phyloP scores from a whole-genome alignment of 1,140 invertebrate genomes.

The Heliconius hermathena region DNA sequence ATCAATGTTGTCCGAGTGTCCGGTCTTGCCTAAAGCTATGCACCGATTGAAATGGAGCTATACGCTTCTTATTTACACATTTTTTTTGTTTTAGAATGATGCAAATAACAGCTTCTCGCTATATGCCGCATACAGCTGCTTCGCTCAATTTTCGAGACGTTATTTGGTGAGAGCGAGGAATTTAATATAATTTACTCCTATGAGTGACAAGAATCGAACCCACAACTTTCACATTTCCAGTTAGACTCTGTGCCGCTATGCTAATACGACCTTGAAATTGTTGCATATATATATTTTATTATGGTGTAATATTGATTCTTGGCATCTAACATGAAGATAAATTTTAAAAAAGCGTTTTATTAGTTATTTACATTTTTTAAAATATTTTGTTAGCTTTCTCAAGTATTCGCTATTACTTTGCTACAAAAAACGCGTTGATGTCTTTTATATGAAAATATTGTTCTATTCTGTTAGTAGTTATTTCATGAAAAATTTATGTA shows the following conservation, averaged over 20 bases:
- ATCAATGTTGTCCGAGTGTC: conserved; percentile 1
- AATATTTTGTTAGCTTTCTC: no score
- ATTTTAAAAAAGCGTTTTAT: no score
- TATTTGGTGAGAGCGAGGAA: background rate
- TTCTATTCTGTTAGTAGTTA: background rate
- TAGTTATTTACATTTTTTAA: no score
- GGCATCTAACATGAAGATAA: no score
- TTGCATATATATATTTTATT: no score
- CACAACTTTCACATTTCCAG: no score
- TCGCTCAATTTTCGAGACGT: no score
- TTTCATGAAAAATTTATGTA: background rate
- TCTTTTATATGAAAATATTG: conserved; percentile 11
- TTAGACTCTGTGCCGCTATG: no score
- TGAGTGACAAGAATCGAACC: background rate
- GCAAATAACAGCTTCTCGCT: background rate
- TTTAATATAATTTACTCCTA: background rate
- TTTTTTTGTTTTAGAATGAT: background rate
- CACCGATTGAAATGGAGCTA: conserved; percentile 7
- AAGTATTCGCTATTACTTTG: no score
- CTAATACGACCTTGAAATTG: no score
- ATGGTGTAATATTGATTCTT: no score
- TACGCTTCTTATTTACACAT: background rate
- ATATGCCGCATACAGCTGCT: no score
- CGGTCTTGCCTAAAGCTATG: background rate
- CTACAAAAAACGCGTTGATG: background rate